Percentiles rank a stretch among this genome's conserved stretches.
Evolutionary conservation across 1,140 invertebrate genomes (phyloP).

Genomic region (Sesamia nonagrioides): DNA sequence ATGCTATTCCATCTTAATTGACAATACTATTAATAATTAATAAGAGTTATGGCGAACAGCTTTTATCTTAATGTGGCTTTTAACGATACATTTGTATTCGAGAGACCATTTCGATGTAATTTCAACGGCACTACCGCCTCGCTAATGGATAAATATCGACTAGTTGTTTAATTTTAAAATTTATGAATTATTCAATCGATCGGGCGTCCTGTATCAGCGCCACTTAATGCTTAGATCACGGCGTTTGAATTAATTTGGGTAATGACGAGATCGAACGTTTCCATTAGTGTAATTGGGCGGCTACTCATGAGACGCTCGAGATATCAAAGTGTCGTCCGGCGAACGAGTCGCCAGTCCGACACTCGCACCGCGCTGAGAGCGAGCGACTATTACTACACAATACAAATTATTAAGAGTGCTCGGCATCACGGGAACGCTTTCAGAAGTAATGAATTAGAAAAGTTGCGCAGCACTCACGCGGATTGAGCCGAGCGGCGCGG

Average conservation of each 20-base stretch:
- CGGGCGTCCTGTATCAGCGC: constrained; percentile 49
- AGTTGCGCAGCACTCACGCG: constrained; percentile 86
- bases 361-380: constrained; percentile 32
- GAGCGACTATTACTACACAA: constrained; percentile 82
- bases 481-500: constrained; percentile 80
- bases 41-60: constrained; percentile 81
- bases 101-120: constrained; percentile 81
- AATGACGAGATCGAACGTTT: constrained; percentile 60
- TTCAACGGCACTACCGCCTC: constrained; percentile 70
- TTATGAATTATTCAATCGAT: constrained; percentile 75
- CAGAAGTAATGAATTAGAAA: constrained; percentile 88
- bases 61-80: constrained; percentile 85
- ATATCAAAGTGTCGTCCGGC: constrained; percentile 51
- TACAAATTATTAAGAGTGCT: constrained; percentile 87
- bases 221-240: constrained; percentile 58
- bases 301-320: constrained; percentile 48
- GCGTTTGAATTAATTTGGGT: constrained; percentile 60
- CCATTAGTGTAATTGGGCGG: constrained; percentile 57
- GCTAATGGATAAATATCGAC: constrained; percentile 83
- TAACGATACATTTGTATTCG: constrained; percentile 80
- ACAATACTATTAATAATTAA: constrained; percentile 85
- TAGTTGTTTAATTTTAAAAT: constrained; percentile 76
- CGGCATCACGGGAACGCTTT: constrained; percentile 86
- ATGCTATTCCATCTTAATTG: constrained; percentile 81
- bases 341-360: neutral